phyloP scores from a whole-genome alignment of 2,113 vertebrate species.

The Tragelaphus strepsiceros region DNA sequence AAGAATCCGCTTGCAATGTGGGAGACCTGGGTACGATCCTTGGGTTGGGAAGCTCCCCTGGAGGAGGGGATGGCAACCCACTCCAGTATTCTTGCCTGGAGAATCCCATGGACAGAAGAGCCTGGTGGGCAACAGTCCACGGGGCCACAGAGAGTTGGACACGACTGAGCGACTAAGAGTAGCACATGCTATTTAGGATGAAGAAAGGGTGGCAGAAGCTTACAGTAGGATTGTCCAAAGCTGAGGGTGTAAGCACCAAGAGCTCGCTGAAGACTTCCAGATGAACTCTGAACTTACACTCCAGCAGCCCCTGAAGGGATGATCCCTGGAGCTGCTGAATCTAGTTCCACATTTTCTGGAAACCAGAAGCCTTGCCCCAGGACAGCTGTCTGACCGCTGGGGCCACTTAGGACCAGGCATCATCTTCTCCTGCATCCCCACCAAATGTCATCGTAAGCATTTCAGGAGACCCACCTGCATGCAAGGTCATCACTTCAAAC shows the following conservation, averaged over 20 bases:
- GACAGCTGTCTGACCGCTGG: not conserved
- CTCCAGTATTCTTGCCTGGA: not conserved
- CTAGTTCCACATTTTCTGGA: not conserved
- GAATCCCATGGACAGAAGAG: not conserved
- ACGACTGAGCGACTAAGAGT: not conserved
- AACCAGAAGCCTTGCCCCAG: not conserved
- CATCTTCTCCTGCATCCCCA: rapidly evolving
- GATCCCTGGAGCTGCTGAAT: rapidly evolving
- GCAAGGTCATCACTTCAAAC: rapidly evolving
- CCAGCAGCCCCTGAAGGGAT: rapidly evolving
- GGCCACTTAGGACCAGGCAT: rapidly evolving
- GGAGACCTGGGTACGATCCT: not conserved
- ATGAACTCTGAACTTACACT: not conserved
- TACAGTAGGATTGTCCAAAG: rapidly evolving
- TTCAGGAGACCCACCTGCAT: rapidly evolving
- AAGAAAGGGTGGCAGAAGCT: rapidly evolving
- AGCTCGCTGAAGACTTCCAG: no score
- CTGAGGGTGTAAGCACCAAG: rapidly evolving
- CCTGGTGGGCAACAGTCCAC: not conserved
- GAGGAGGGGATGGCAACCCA: not conserved
- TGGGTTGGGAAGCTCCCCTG: not conserved
- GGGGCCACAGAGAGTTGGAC: not conserved
- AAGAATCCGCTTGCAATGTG: not conserved
- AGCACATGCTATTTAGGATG: no score
- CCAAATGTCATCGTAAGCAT: not conserved